Conservation (phyloP, 2,797 vertebrate species). For the Pyrocephalus nanus region DNA sequence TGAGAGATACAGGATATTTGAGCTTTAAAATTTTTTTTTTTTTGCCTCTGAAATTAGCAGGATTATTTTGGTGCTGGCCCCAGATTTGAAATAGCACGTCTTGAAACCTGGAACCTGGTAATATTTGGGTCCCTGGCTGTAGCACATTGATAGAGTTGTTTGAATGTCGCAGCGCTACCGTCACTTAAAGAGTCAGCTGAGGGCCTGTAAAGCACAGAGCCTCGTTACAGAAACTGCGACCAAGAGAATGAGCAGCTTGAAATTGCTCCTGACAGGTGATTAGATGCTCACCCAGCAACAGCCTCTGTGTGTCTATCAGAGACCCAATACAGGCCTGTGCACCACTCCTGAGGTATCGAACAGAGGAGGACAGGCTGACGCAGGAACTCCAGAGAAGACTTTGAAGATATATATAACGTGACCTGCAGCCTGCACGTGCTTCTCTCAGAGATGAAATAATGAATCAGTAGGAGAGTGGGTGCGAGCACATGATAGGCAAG, state of each 20-base stretch:
- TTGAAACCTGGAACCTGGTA: background rate
- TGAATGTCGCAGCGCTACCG: background rate
- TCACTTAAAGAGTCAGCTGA: background rate
- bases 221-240: rapidly evolving
- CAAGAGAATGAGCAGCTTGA: background rate
- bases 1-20: background rate
- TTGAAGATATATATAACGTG: background rate
- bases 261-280: slow-evolving; percentile 20
- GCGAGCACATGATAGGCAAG: background rate
- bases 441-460: slow-evolving; percentile 1
- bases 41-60: slow-evolving; percentile 8
- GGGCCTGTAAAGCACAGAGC: background rate
- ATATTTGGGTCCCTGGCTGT: background rate
- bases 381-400: background rate
- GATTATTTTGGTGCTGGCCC: slow-evolving; percentile 31
- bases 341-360: background rate
- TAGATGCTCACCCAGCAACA: background rate
- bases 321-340: rapidly evolving
- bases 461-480: slow-evolving; percentile 26
- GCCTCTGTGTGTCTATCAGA: background rate
- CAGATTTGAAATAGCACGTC: background rate
- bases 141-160: background rate
- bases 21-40: background rate
- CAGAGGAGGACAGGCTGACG: background rate
- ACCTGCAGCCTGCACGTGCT: background rate